phyloP scores from a whole-genome alignment of 2,113 vertebrate genomes.

The Salvelinus alpinus region DNA sequence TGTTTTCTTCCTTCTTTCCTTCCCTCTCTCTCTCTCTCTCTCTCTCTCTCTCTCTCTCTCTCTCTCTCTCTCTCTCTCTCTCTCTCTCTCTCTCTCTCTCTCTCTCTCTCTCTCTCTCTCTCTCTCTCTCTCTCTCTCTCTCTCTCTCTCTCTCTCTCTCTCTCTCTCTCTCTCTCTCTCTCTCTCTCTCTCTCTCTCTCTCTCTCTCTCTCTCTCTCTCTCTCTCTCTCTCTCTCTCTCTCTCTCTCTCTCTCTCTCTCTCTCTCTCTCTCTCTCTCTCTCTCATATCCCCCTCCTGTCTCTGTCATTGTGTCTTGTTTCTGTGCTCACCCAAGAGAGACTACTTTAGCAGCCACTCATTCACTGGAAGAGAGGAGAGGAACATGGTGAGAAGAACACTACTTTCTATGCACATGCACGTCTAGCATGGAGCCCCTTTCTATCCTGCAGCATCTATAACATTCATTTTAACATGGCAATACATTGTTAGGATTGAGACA shows the following conservation, averaged over 20 bases:
- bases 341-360: conserved; percentile 98
- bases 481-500: not conserved
- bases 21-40: conserved; percentile 22
- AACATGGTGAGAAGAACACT: conserved; percentile 36
- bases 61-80: too few species aligned
- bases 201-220: too few species aligned
- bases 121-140: not conserved
- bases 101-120: too few species aligned
- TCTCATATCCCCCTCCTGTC: too few species aligned
- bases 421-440: too few species aligned
- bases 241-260: too few species aligned
- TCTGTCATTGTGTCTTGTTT: conserved; percentile 26
- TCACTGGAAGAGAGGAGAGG: conserved; percentile 83
- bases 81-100: conserved; percentile 11
- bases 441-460: too few species aligned
- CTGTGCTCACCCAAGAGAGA: conserved; percentile 53
- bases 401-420: not conserved
- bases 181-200: conserved; percentile 11
- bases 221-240: too few species aligned
- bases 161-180: not conserved
- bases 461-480: too few species aligned
- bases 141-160: conserved; percentile 6
- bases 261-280: too few species aligned
- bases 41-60: not conserved
- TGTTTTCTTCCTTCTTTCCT: conserved; percentile 28